Base-by-base conservation (phyloP, 2,113 vertebrate genomes). In the Ictidomys tridecemlineatus region DNA sequence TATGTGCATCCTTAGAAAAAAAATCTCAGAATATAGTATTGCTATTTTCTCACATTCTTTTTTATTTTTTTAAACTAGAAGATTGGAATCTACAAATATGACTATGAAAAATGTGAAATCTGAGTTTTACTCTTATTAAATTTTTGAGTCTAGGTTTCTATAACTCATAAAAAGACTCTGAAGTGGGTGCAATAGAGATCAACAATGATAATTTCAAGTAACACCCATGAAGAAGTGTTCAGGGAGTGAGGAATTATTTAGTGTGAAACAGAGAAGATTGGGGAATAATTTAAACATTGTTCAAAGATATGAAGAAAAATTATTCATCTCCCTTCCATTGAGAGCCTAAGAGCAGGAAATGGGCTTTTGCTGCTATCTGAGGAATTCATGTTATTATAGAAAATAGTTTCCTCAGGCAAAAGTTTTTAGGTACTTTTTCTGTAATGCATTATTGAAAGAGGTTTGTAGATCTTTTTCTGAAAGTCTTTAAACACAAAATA, bases 261-360 rank as follows among this genome's bases (percentile, higher is more conserved):
- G 94, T 92, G 72, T 97, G 92, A 97, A 96, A 97, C 61, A 87
- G 86, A 97, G 84, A 97, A 96, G 93, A 93, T 91, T 96, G 94
- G 93, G 80, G 76, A 93, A 97, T 97, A 98, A 97, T 96, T 98
- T 97, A 97, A 97, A 96, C 93, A 95, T 85, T 98, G 93, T 95
- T 97, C 94, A 92, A 93, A 96, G 92, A 92, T 98, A 97, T 70
- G 84, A 97, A 97, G 96, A 98, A 96, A 98, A 97, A 97, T 94
- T 94, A 97, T 97, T 97, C 87, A 91, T 91, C 89, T 93, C 39
- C 67, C 96, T 98, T 94, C 90, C 92, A 90, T 85, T 87, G 95
- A 97, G 86, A 97, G 28, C 8, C 84, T 94, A 96, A 93, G 86
- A 97, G 92, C 67, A 96, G 95, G 96, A 95, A 96, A 98, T 95